Evolutionary conservation across 2,113 vertebrate species (phyloP).

Genomic region (Helogale parvula): DNA sequence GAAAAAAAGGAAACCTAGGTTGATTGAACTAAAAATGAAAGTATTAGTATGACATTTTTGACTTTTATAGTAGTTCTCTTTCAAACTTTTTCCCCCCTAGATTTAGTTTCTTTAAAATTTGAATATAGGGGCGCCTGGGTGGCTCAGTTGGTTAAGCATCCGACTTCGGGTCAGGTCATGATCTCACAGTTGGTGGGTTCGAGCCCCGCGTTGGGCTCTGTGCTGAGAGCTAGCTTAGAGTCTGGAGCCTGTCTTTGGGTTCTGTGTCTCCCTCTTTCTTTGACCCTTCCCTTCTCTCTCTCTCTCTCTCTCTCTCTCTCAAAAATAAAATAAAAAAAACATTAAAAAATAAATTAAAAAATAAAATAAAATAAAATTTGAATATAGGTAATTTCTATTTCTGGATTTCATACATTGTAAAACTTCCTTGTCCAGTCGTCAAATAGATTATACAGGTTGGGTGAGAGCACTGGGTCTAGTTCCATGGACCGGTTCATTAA

Average conservation of each 20-base stretch:
- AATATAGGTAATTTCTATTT: constrained; percentile 14
- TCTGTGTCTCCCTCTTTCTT: too few relatives aligned
- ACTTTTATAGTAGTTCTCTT: constrained; percentile 42
- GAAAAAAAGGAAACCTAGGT: background rate
- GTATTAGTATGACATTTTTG: background rate
- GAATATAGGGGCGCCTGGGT: background rate
- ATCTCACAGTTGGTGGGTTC: too few relatives aligned
- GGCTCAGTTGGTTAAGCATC: too few relatives aligned
- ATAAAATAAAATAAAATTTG: background rate
- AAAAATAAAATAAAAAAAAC: too few relatives aligned
- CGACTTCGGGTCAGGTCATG: too few relatives aligned
- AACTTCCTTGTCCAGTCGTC: background rate
- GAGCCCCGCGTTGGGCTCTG: too few relatives aligned
- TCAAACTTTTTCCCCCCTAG: background rate
- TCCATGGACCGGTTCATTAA: background rate
- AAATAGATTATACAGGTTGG: background rate
- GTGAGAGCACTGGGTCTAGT: background rate
- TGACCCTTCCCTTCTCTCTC: too few relatives aligned
- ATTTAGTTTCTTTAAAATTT: constrained; percentile 2
- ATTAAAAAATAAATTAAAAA: too few relatives aligned
- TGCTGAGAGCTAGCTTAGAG: too few relatives aligned
- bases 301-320: too few relatives aligned
- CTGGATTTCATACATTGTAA: background rate
- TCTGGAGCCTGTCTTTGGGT: too few relatives aligned
- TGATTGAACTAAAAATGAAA: constrained; percentile 13